Evolutionary conservation across 1,140 invertebrate species (phyloP).

Genomic region (Cotesia typhae): DNA sequence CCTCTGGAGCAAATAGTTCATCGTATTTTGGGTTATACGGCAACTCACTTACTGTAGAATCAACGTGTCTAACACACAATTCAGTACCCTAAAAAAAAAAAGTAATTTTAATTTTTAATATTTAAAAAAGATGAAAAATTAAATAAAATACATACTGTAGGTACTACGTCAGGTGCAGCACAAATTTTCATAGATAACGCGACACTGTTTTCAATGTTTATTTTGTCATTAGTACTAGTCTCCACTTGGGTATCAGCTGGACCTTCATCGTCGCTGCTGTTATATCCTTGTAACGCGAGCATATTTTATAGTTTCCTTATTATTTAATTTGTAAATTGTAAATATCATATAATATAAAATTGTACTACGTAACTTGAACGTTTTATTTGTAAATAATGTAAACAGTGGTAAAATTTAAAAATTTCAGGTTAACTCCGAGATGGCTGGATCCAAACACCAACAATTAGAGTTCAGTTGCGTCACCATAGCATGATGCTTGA

Average conservation of each 20-base stretch:
- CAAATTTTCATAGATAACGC: constrained; percentile 68
- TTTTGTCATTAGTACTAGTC: constrained; percentile 40
- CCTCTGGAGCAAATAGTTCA: constrained; percentile 90
- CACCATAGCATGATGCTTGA: too few relatives aligned
- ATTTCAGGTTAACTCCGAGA: too few relatives aligned
- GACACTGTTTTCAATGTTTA: constrained; percentile 11
- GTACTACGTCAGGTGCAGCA: constrained; percentile 81
- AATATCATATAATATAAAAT: too few relatives aligned
- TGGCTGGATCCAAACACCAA: too few relatives aligned
- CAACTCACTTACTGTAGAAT: constrained; percentile 82
- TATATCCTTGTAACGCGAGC: constrained; percentile 73
- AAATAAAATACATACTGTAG: constrained; percentile 69
- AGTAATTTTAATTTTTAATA: not conserved
- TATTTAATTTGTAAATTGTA: too few relatives aligned
- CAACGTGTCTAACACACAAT: constrained; percentile 71
- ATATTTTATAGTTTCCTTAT: constrained; percentile 50
- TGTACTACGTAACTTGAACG: too few relatives aligned
- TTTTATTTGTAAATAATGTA: too few relatives aligned
- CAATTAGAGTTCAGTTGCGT: too few relatives aligned
- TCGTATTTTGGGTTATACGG: constrained; percentile 95
- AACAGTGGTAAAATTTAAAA: too few relatives aligned
- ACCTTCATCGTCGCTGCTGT: constrained; percentile 70
- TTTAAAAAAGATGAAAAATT: too few relatives aligned
- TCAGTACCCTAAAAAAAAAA: constrained; percentile 63
- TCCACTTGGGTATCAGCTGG: constrained; percentile 56